phyloP scores from a whole-genome alignment of 1,140 invertebrate species.

The Sycophaga agraensis region DNA sequence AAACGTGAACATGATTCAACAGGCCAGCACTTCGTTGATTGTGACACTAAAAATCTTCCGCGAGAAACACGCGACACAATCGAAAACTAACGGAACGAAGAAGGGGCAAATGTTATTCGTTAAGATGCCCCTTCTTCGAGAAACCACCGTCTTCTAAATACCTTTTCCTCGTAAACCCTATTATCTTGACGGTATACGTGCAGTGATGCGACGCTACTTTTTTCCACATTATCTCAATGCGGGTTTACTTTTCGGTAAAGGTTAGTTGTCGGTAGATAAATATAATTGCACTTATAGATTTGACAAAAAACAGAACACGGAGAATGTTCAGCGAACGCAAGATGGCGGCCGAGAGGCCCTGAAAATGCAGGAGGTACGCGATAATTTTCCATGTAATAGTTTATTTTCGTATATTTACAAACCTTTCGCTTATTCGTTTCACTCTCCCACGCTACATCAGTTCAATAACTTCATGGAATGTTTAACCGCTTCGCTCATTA shows the following conservation, averaged over 20 bases:
- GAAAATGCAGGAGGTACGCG: constrained; percentile 48
- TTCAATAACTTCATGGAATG: background rate
- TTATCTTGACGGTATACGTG: background rate
- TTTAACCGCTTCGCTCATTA: background rate
- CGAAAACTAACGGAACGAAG: constrained; percentile 45
- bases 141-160: background rate
- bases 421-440: constrained; percentile 4
- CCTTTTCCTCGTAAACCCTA: background rate
- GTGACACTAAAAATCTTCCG: constrained; percentile 48
- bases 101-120: background rate
- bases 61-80: constrained; percentile 52
- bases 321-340: constrained; percentile 45
- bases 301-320: constrained; percentile 55
- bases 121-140: too few species aligned
- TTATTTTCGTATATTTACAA: constrained; percentile 5
- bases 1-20: constrained; percentile 31
- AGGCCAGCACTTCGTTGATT: constrained; percentile 60
- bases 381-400: constrained; percentile 15
- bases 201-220: background rate
- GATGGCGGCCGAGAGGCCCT: constrained; percentile 52
- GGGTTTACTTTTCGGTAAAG: too few species aligned
- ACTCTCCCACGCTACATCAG: too few species aligned
- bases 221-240: too few species aligned
- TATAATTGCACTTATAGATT: constrained; percentile 59
- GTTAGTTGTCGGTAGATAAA: constrained; percentile 36